Evolutionary conservation across 1,140 invertebrate genomes (phyloP).

Genomic region (Goniozus legneri): DNA sequence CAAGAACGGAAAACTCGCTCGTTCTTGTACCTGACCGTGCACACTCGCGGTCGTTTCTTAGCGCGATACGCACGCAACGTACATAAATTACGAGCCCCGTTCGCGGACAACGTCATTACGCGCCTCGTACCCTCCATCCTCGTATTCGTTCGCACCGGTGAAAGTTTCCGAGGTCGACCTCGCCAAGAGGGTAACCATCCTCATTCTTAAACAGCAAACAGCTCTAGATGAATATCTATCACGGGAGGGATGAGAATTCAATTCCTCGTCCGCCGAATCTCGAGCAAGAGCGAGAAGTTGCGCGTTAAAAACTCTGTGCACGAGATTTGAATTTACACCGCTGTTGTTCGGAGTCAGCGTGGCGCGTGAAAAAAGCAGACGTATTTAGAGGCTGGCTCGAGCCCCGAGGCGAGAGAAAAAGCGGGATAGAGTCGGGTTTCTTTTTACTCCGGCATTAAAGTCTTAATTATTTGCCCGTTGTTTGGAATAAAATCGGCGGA

Average conservation of each 20-base stretch:
- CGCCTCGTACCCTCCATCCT: too few species aligned
- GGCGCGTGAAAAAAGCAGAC: not conserved
- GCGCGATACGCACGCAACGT: constrained; percentile 42
- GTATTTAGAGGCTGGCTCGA: constrained; percentile 6
- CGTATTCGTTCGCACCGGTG: constrained; percentile 38
- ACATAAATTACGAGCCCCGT: constrained; percentile 43
- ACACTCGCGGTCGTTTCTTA: constrained; percentile 28
- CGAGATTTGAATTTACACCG: too few species aligned
- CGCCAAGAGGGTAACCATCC: constrained; percentile 19
- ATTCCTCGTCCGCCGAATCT: too few species aligned
- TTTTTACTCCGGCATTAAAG: too few species aligned
- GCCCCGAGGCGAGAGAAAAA: not conserved
- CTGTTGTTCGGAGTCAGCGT: too few species aligned
- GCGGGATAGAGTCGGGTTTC: too few species aligned
- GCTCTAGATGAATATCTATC: too few species aligned
- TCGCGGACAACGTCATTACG: constrained; percentile 22
- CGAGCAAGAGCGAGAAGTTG: too few species aligned
- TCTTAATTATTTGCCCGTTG: not conserved
- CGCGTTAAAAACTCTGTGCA: too few species aligned
- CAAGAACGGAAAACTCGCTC: constrained; percentile 6
- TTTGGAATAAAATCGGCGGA: not conserved
- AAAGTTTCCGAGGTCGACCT: constrained; percentile 48
- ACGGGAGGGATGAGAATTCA: too few species aligned
- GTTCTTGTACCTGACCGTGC: constrained; percentile 39
- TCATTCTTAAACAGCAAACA: too few species aligned